phyloP scores from a whole-genome alignment of 2,113 vertebrate species.

The Sceloporus tristichus region DNA sequence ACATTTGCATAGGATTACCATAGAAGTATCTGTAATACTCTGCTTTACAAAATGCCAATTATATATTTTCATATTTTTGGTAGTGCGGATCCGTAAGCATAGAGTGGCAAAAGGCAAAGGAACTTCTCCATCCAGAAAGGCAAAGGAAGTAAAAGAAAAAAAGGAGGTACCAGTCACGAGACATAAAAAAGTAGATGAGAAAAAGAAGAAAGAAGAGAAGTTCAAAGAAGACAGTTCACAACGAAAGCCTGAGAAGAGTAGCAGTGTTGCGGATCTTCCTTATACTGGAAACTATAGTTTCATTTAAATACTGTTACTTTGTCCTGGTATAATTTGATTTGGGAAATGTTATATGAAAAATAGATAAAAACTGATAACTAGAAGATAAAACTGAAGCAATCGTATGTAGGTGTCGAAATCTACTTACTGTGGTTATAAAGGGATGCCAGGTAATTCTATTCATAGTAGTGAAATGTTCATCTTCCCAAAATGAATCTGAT shows the following conservation, averaged over 20 bases:
- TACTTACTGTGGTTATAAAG: not conserved
- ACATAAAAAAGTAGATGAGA: not conserved
- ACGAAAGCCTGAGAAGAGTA: not conserved
- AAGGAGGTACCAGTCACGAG: not conserved
- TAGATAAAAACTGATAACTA: not conserved
- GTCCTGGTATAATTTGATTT: constrained; percentile 11
- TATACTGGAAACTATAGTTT: constrained; percentile 54
- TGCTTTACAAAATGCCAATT: constrained; percentile 8
- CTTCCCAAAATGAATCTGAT: not conserved
- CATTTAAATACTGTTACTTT: constrained; percentile 11
- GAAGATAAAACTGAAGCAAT: not conserved
- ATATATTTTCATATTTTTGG: not conserved
- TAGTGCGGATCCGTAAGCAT: not conserved
- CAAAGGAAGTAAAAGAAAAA: not conserved
- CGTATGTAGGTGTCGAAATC: not conserved
- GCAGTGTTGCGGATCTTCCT: constrained; percentile 31
- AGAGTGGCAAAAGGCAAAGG: not conserved
- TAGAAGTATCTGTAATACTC: not conserved
- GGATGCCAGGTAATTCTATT: not conserved
- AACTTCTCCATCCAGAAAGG: not conserved
- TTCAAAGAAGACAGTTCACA: not conserved
- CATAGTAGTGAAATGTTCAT: not conserved
- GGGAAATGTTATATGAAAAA: not conserved
- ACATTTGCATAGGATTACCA: not conserved
- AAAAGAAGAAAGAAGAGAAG: not conserved